phyloP scores from a whole-genome alignment of 2,888 invertebrate species.

The Trichogramma evanescens region DNA sequence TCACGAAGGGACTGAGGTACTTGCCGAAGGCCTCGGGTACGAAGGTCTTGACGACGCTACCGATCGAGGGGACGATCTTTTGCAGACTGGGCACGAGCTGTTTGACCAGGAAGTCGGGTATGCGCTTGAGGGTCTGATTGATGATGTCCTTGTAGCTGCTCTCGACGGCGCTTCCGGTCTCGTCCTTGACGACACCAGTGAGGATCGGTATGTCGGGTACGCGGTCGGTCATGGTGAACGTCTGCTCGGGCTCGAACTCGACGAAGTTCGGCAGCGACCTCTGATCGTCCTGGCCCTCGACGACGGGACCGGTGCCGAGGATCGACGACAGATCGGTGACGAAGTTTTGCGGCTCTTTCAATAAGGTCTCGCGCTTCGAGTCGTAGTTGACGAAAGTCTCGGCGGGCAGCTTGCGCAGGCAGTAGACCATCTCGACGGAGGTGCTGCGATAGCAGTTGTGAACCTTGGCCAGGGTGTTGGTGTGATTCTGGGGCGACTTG shows the following conservation, averaged over 20 bases:
- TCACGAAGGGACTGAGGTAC: conserved; percentile 25
- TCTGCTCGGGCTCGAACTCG: conserved; percentile 56
- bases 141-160: conserved; percentile 49
- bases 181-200: conserved; percentile 67
- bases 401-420: conserved; percentile 53
- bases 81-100: conserved; percentile 46
- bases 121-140: conserved; percentile 38
- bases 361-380: conserved; percentile 53
- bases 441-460: conserved; percentile 59
- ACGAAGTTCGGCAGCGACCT: conserved; percentile 60
- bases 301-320: conserved; percentile 60
- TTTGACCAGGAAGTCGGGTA: conserved; percentile 47
- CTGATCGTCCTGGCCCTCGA: conserved; percentile 61
- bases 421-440: conserved; percentile 59
- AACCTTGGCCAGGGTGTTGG: conserved; percentile 55
- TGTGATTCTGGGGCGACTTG: conserved; percentile 56
- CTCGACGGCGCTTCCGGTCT: conserved; percentile 59
- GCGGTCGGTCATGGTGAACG: conserved; percentile 51
- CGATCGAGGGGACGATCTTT: conserved; percentile 37
- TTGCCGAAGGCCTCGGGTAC: conserved; percentile 30
- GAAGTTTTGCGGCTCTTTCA: conserved; percentile 37
- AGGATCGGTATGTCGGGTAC: conserved; percentile 59
- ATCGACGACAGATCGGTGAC: conserved; percentile 59
- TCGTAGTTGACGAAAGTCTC: conserved; percentile 52
- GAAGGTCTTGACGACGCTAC: conserved; percentile 25